These are phyloP conservation scores for Hirundichthys speculiger DNA, from an alignment of 2,113 vertebrate genomes.

Conservation along the genomic window DNA sequence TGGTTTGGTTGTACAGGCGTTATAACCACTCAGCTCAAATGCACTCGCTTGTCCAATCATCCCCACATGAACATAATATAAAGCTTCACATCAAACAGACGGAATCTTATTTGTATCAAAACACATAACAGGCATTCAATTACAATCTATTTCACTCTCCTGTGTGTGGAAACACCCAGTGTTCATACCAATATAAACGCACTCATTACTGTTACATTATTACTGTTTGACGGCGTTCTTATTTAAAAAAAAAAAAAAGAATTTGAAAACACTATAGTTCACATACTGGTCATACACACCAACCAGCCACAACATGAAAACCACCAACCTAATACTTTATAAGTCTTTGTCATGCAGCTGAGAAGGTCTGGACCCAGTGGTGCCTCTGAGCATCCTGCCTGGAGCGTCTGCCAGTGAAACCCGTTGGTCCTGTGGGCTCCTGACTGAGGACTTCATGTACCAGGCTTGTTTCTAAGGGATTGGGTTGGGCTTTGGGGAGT, in stretches of 20 bases:
- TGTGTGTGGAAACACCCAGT: slow-evolving; percentile 9
- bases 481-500: no score
- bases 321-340: background rate
- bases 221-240: slow-evolving; percentile 34
- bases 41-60: slow-evolving; percentile 20
- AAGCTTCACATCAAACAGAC: slow-evolving; percentile 37
- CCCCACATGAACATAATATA: slow-evolving; percentile 36
- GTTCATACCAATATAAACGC: slow-evolving; percentile 21
- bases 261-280: slow-evolving; percentile 51
- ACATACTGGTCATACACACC: slow-evolving; percentile 50
- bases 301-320: background rate
- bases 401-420: no score
- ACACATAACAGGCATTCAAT: slow-evolving; percentile 23
- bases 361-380: no score
- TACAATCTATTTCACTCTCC: slow-evolving; percentile 8
- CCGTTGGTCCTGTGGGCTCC: no score
- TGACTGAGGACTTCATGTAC: no score
- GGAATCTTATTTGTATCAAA: background rate
- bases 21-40: slow-evolving; percentile 45
- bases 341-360: background rate
- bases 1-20: slow-evolving; percentile 64
- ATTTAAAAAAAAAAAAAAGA: slow-evolving; percentile 52
- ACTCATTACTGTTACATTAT: slow-evolving; percentile 14
- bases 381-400: no score
- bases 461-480: no score